Evolutionary conservation across 2,888 invertebrate species (phyloP), one percentile per base, ranked within the genome.

Genomic region (Aradus depressus): DNA sequence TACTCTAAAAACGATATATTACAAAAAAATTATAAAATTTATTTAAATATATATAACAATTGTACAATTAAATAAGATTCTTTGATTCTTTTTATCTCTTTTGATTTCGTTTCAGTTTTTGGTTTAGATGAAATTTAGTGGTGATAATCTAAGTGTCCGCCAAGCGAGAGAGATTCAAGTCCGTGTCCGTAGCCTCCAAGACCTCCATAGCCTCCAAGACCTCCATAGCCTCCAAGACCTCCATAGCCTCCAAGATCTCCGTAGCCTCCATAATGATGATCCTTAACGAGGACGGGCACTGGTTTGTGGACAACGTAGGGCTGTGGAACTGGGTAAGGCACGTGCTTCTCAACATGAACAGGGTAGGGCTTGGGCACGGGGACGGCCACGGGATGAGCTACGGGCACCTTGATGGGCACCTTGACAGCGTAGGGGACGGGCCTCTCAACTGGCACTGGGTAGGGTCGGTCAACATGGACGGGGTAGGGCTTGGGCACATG

Each of bases 281-380:
- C 62, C 42, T 67, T 66, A 3, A 64, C 55, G 51, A 61, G 57
- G 32, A 68, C 62, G 8, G 68, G 68, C 10, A 75, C 70, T 47
- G 74, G 74, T 59, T 74, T 72, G 54, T 76, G 74, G 0, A 80
- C 72, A 49, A 72, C 65, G 10, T 79, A 74, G 0, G 79, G 78
- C 0, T 75, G 57, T n/a, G 58, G 58, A 31, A 50, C 72, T 12
- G 77, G 75, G 31, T 71, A 70, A 50, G 73, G 72, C 32, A 66
- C 67, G 23, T 68, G 70, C 54, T 67, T 66, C 16, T 66, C 66
- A 25, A 68, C 66, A 16, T 67, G 65, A 32, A 68, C 66, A 12
- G 66, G 62, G 57, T 67, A 70, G 53, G 65, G 57, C 2, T 70
- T 68, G 42, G 68, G 64, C 4, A 69, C 67, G 60, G 67, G 60